phyloP scores from a whole-genome alignment of 1,140 invertebrate genomes.

The Caerostris darwini region DNA sequence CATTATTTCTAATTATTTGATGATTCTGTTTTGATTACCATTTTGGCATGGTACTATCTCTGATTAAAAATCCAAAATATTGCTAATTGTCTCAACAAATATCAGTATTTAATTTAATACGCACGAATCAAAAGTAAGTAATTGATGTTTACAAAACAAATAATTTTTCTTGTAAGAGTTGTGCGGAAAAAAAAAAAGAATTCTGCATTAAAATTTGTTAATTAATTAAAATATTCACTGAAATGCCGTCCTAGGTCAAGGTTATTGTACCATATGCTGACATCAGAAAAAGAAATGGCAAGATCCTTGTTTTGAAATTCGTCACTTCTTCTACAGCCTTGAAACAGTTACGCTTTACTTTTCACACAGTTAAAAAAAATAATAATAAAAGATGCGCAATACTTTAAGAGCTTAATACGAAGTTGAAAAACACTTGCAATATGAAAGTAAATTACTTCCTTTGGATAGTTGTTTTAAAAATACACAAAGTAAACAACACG shows the following conservation, averaged over 20 bases:
- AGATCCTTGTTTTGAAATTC: neutral
- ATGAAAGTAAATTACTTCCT: neutral
- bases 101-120: no score
- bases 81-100: no score
- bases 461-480: neutral
- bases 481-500: neutral
- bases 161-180: no score
- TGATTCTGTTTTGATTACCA: no score
- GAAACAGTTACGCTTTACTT: neutral
- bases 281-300: neutral
- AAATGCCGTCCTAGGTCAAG: neutral
- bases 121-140: no score
- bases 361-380: neutral
- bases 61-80: no score
- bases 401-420: neutral
- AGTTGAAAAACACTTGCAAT: neutral
- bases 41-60: no score
- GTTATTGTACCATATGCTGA: neutral
- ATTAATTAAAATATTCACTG: neutral
- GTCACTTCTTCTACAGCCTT: neutral
- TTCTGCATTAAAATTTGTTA: no score
- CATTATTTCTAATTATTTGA: no score
- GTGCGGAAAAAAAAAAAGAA: no score
- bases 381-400: neutral
- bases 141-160: no score